phyloP scores from a whole-genome alignment of 2,113 vertebrate species.

The Actenoides hombroni region DNA sequence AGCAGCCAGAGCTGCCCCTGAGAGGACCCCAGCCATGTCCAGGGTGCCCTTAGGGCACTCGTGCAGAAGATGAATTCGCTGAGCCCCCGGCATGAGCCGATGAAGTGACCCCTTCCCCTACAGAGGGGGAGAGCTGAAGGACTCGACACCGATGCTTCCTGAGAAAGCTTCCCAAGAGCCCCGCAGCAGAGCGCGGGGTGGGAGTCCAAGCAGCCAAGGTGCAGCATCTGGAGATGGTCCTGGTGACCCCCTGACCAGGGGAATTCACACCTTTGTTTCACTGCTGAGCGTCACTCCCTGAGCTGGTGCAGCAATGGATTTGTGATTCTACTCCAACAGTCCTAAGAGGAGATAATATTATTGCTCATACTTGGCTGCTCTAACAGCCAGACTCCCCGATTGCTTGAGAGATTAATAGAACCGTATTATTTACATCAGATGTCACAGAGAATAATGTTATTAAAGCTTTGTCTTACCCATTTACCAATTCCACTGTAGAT shows the following conservation, averaged over 20 bases:
- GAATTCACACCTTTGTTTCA: neutral
- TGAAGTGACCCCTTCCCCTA: neutral
- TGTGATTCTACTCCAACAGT: slow-evolving; percentile 5
- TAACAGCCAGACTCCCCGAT: slow-evolving; percentile 51
- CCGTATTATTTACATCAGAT: slow-evolving; percentile 71
- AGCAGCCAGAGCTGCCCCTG: neutral
- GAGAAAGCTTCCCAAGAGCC: neutral
- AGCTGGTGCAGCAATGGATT: slow-evolving; percentile 1
- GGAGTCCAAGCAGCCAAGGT: accelerated
- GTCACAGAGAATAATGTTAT: slow-evolving; percentile 51
- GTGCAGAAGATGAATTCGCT: neutral
- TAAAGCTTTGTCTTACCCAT: slow-evolving; percentile 54
- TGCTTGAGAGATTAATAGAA: slow-evolving; percentile 69
- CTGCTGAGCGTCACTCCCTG: neutral
- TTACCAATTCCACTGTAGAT: slow-evolving; percentile 69
- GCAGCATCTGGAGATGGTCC: neutral
- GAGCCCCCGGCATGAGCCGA: accelerated
- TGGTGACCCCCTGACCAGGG: accelerated
- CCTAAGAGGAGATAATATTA: slow-evolving; percentile 55
- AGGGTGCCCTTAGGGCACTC: neutral
- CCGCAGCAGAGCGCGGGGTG: accelerated
- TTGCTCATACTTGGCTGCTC: slow-evolving; percentile 46
- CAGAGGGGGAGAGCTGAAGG: neutral
- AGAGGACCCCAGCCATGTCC: accelerated
- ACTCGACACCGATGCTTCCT: accelerated